Evolutionary conservation across 2,888 invertebrate genomes (phyloP).

Genomic region (Caradrina clavipalpis): DNA sequence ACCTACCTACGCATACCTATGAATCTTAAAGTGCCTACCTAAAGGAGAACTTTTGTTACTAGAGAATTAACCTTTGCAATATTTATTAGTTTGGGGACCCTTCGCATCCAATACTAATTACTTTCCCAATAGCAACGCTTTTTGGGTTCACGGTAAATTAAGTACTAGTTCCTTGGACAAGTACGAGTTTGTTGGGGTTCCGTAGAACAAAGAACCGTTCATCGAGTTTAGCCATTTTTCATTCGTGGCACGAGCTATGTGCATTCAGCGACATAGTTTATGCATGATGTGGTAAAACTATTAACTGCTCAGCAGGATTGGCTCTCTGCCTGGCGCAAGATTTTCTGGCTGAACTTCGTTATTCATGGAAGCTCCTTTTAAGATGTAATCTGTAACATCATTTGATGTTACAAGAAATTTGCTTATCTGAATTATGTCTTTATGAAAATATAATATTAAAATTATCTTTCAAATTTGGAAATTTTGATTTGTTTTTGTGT

Average conservation of each 20-base stretch:
- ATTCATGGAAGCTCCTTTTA: background rate
- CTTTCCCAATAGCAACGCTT: constrained; percentile 70
- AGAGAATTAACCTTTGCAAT: constrained; percentile 72
- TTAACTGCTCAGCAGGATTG: background rate
- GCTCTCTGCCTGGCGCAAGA: background rate
- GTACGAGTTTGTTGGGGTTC: constrained; percentile 20
- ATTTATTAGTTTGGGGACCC: constrained; percentile 75
- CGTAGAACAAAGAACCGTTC: background rate
- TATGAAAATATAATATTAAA: no score
- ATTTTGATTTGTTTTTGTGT: no score
- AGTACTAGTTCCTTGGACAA: constrained; percentile 51
- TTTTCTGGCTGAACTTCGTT: background rate
- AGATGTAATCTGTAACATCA: background rate
- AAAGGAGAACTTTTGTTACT: constrained; percentile 58
- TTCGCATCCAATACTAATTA: constrained; percentile 75
- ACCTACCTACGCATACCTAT: constrained; percentile 20
- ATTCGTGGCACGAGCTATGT: background rate
- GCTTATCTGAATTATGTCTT: no score
- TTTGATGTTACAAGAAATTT: background rate
- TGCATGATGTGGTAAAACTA: background rate
- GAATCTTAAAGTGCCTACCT: constrained; percentile 37
- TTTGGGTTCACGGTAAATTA: constrained; percentile 67
- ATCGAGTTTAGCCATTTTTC: background rate
- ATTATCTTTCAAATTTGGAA: no score
- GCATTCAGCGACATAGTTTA: background rate